Conservation (phyloP, 2,888 invertebrate species). For the Drosophila histrio region DNA sequence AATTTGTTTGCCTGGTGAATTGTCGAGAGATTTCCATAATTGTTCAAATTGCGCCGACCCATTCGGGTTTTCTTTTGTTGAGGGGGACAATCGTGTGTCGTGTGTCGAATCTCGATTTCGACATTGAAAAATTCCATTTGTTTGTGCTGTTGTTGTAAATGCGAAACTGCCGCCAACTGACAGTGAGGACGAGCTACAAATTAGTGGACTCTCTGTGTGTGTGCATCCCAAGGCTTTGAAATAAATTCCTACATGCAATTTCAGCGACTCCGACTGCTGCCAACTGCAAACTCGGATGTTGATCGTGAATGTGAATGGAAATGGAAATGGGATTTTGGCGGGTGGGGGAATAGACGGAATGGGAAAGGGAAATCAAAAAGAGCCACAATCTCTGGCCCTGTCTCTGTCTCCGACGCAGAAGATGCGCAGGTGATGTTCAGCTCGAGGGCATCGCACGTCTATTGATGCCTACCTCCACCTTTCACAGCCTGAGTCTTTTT, state of each 20-base stretch:
- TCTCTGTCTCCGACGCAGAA: not conserved
- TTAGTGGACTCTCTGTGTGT: slow-evolving; percentile 44
- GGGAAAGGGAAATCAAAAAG: slow-evolving; percentile 27
- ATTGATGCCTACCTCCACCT: slow-evolving; percentile 18
- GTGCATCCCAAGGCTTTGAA: slow-evolving; percentile 56
- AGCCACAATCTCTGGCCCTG: slow-evolving; percentile 12
- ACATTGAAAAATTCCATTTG: slow-evolving; percentile 51
- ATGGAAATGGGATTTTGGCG: slow-evolving; percentile 15
- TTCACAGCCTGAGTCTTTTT: not conserved
- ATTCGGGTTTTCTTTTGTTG: not conserved
- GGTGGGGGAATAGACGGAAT: not conserved
- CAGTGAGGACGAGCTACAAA: slow-evolving; percentile 59
- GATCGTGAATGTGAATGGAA: slow-evolving; percentile 38
- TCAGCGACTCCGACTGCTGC: slow-evolving; percentile 33
- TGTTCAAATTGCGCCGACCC: slow-evolving; percentile 58
- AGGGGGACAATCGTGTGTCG: slow-evolving; percentile 29
- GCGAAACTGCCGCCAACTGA: slow-evolving; percentile 34
- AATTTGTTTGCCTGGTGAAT: slow-evolving; percentile 12
- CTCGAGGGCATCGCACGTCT: slow-evolving; percentile 45
- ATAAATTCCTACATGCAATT: slow-evolving; percentile 76
- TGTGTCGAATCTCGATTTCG: slow-evolving; percentile 49
- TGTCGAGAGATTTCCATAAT: slow-evolving; percentile 66
- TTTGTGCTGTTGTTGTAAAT: slow-evolving; percentile 22
- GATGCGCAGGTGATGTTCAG: slow-evolving; percentile 64
- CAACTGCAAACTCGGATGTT: slow-evolving; percentile 37